These are phyloP conservation scores for Reticulitermes lucifugus DNA, from an alignment of 2,888 invertebrate genomes.

Conservation along the genomic window DNA sequence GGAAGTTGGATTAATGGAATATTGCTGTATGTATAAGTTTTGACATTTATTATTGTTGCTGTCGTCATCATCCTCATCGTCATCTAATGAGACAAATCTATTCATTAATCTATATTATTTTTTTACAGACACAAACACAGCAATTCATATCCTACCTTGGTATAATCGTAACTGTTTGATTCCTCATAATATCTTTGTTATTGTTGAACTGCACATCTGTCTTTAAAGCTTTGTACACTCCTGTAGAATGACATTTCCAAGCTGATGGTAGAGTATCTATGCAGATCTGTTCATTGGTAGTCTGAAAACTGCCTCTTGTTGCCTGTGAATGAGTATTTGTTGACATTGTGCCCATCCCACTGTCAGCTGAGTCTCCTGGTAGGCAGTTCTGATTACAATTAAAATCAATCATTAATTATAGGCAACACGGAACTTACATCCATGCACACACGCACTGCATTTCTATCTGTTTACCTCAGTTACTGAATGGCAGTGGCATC, in stretches of 20 bases:
- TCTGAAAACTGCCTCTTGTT: conserved; percentile 38
- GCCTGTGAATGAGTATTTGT: conserved; percentile 50
- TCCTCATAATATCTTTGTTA: neutral
- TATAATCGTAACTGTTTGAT: conserved; percentile 8
- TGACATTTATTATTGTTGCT: too few relatives aligned
- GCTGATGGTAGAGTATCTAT: neutral
- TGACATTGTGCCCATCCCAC: conserved; percentile 59
- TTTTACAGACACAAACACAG: too few relatives aligned
- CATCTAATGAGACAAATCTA: too few relatives aligned
- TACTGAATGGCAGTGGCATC: too few relatives aligned
- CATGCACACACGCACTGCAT: too few relatives aligned
- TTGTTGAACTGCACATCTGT: neutral
- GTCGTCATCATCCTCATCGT: too few relatives aligned
- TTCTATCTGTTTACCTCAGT: too few relatives aligned
- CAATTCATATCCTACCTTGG: neutral
- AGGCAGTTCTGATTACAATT: neutral
- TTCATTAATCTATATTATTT: too few relatives aligned
- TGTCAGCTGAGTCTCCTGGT: conserved; percentile 54
- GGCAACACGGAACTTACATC: too few relatives aligned
- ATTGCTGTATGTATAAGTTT: too few relatives aligned
- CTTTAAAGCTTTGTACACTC: neutral
- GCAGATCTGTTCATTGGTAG: neutral
- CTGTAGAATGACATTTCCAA: neutral
- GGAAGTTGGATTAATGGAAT: too few relatives aligned
- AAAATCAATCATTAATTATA: neutral